A percentile compares a stretch with the other conserved stretches of the same genome.
phyloP scores from a whole-genome alignment of 2,888 invertebrate species.

The Perithous albicinctus region DNA sequence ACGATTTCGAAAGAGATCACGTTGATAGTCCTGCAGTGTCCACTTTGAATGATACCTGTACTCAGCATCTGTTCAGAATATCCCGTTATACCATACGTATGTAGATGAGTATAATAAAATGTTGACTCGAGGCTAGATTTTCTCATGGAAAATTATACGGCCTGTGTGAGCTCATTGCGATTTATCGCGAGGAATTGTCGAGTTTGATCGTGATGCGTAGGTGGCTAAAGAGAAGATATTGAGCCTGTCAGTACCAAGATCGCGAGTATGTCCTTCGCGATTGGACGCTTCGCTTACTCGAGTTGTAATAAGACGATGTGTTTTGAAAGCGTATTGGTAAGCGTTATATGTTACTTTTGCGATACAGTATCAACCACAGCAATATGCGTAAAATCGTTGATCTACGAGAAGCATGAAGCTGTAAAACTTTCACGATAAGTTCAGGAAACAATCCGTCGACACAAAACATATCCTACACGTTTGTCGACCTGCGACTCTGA shows the following conservation, averaged over 20 bases:
- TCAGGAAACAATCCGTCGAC: neutral
- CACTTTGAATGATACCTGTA: conserved; percentile 10
- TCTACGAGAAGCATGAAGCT: neutral
- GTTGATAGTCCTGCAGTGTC: neutral
- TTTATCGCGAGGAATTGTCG: conserved; percentile 14
- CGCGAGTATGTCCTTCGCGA: conserved; percentile 17
- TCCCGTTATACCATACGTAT: conserved; percentile 34
- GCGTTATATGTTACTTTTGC: neutral
- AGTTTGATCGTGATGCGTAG: conserved; percentile 11
- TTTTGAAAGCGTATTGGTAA: neutral
- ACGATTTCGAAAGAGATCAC: conserved; percentile 38
- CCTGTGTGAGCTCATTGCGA: conserved; percentile 4
- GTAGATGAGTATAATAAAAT: conserved; percentile 55
- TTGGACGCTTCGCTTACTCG: conserved; percentile 5
- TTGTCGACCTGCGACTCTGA: neutral
- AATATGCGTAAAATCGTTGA: neutral
- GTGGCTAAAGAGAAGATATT: conserved; percentile 8
- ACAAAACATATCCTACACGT: neutral
- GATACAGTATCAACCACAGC: neutral
- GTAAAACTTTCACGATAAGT: no score
- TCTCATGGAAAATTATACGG: conserved; percentile 8
- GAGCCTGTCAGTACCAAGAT: neutral
- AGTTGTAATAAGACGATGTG: neutral
- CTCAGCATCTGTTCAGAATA: neutral
- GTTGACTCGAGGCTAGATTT: conserved; percentile 28